These are phyloP conservation scores for Aldabrachelys gigantea DNA, from an alignment of 2,113 vertebrate genomes.

Conservation along the genomic window DNA sequence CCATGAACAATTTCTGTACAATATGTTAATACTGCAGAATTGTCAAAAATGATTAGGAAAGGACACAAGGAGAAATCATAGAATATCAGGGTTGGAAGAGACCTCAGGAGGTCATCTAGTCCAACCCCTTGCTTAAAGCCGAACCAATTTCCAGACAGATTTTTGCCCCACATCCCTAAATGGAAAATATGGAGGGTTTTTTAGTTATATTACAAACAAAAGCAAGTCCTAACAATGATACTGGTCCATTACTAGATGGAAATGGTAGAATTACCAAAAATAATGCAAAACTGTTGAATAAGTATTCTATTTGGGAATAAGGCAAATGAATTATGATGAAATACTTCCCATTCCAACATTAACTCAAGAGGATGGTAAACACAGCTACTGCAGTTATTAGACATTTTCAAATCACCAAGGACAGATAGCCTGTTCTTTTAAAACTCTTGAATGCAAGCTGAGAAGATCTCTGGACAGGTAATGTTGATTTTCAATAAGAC, in stretches of 20 bases:
- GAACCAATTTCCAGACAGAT: too few relatives aligned
- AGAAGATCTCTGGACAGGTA: not conserved
- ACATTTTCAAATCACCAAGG: constrained; percentile 17
- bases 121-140: too few relatives aligned
- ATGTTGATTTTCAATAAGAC: not conserved
- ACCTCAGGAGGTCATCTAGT: too few relatives aligned
- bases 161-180: too few relatives aligned
- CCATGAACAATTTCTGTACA: not conserved
- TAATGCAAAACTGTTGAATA: not conserved
- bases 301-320: not conserved
- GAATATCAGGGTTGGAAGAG: too few relatives aligned
- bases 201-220: too few relatives aligned
- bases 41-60: not conserved
- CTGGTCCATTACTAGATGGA: not conserved
- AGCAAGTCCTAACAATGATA: too few relatives aligned
- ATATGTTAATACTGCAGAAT: not conserved
- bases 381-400: not conserved
- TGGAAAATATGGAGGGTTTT: not conserved
- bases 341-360: constrained; percentile 41
- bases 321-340: constrained; percentile 29
- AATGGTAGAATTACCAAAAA: not conserved
- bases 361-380: constrained; percentile 4
- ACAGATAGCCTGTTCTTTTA: not conserved
- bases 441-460: not conserved
- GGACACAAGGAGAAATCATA: not conserved